Conservation (phyloP, 1,140 invertebrate species). For the Antheraea pernyi region DNA sequence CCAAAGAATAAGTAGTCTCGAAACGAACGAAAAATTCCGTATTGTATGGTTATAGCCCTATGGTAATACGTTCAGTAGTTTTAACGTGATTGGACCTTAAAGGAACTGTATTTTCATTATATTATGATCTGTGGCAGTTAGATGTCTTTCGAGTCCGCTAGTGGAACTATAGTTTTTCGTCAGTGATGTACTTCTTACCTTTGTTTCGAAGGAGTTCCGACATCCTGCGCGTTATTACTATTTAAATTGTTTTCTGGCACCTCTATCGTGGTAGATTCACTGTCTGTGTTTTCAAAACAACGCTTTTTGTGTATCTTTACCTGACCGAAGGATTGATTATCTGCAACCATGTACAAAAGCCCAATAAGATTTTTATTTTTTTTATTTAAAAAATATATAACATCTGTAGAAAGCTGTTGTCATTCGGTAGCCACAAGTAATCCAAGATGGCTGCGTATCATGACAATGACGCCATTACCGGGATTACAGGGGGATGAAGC, state of each 20-base stretch:
- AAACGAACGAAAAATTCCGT: too few relatives aligned
- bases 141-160: too few relatives aligned
- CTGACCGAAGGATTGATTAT: constrained; percentile 13
- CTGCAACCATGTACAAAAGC: background rate
- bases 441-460: constrained; percentile 29
- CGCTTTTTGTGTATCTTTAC: constrained; percentile 43
- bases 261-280: background rate
- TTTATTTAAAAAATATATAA: constrained; percentile 19
- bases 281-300: constrained; percentile 9
- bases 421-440: background rate
- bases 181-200: background rate
- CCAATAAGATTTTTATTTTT: too few relatives aligned
- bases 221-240: background rate
- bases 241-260: background rate
- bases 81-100: too few relatives aligned
- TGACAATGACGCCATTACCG: constrained; percentile 35
- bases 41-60: too few relatives aligned
- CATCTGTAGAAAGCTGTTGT: background rate
- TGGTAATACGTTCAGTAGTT: too few relatives aligned
- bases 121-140: too few relatives aligned
- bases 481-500: constrained; percentile 22
- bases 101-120: too few relatives aligned
- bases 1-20: too few relatives aligned
- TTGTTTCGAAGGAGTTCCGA: background rate
- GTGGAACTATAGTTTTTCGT: too few relatives aligned